A percentile compares a stretch with the other conserved stretches of the same genome.
These are phyloP conservation scores for Sclerodermus sp. DNA, from an alignment of 2,888 invertebrate species.

Conservation along the genomic window DNA sequence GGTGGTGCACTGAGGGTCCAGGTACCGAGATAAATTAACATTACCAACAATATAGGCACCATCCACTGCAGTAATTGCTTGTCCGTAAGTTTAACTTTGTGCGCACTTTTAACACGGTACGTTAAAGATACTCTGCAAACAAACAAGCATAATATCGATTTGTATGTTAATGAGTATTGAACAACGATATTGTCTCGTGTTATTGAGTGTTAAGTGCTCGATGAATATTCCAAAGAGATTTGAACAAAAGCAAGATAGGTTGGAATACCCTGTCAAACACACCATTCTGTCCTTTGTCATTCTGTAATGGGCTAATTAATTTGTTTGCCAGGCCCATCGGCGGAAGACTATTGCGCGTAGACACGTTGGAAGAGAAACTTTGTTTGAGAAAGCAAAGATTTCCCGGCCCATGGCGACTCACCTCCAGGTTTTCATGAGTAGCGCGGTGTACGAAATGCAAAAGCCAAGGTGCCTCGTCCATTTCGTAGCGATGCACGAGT, in stretches of 20 bases:
- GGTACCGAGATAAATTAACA: constrained; percentile 84
- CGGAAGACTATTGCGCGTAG: not conserved
- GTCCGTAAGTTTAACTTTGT: constrained; percentile 89
- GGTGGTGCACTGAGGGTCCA: constrained; percentile 91
- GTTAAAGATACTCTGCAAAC: constrained; percentile 80
- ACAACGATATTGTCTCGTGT: no score
- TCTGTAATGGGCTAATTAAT: constrained; percentile 8
- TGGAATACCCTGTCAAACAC: no score
- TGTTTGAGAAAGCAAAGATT: no score
- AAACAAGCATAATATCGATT: not conserved
- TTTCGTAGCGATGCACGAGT: constrained; percentile 86
- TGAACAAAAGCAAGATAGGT: no score
- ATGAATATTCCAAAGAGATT: no score
- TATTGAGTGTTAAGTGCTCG: no score
- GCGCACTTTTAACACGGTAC: constrained; percentile 90
- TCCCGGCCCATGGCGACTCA: no score
- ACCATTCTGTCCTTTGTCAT: no score
- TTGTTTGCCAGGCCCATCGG: not conserved
- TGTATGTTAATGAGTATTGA: no score
- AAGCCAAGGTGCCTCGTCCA: constrained; percentile 94
- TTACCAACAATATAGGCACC: constrained; percentile 86
- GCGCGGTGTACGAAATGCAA: constrained; percentile 87
- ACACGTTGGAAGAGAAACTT: no score
- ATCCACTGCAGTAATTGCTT: constrained; percentile 91
- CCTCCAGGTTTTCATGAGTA: constrained; percentile 95